phyloP scores from a whole-genome alignment of 1,140 invertebrate genomes.

The Nilaparvata lugens region DNA sequence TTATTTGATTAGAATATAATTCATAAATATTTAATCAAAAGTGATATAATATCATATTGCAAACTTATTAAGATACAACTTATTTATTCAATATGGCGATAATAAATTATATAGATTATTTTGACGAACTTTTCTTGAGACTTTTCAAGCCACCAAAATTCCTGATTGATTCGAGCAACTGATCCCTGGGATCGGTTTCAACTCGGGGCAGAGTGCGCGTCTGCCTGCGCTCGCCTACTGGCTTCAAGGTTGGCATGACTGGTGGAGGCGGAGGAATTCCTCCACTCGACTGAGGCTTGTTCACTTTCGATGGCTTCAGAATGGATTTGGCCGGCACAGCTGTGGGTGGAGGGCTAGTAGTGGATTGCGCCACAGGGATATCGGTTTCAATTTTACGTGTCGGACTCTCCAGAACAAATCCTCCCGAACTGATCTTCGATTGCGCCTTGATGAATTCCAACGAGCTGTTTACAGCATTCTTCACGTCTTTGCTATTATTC shows the following conservation, averaged over 20 bases:
- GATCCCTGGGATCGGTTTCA: constrained; percentile 47
- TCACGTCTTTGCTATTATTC: neutral
- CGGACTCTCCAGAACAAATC: constrained; percentile 15
- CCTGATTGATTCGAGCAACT: constrained; percentile 60
- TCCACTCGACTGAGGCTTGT: constrained; percentile 27
- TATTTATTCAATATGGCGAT: too few species aligned
- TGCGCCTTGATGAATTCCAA: neutral
- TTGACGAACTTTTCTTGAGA: constrained; percentile 39
- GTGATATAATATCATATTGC: too few species aligned
- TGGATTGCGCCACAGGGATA: neutral
- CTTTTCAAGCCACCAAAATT: constrained; percentile 51
- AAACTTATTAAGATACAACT: too few species aligned
- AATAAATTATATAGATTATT: neutral
- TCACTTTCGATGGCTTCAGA: constrained; percentile 36
- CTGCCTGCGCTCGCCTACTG: neutral
- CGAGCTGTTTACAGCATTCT: neutral
- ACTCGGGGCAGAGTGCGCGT: constrained; percentile 8
- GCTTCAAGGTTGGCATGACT: constrained; percentile 18
- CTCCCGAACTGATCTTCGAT: constrained; percentile 9
- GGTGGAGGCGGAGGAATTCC: constrained; percentile 16
- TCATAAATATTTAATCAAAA: too few species aligned
- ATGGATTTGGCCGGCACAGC: constrained; percentile 38
- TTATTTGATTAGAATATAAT: too few species aligned
- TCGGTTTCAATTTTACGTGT: neutral
- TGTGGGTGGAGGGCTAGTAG: constrained; percentile 27